These are phyloP conservation scores for Callipepla californica DNA, from an alignment of 2,113 vertebrate genomes.

Conservation along the genomic window DNA sequence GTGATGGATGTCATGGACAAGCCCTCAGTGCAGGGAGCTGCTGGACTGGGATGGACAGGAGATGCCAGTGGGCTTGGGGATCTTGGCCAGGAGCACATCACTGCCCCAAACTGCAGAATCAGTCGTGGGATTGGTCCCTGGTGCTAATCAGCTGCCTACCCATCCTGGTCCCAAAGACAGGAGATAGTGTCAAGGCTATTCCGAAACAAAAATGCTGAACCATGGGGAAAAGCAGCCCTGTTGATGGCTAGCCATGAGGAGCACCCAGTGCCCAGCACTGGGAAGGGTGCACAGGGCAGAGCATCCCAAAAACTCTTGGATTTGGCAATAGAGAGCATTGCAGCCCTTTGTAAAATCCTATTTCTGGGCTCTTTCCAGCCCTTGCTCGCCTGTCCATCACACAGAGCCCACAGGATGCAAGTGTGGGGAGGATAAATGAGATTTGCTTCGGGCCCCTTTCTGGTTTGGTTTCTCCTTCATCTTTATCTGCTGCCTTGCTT, in stretches of 20 bases:
- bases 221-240: neutral
- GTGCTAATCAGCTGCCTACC: neutral
- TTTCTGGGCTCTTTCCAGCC: neutral
- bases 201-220: rapidly evolving
- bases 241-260: neutral
- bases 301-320: neutral
- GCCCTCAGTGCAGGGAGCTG: neutral
- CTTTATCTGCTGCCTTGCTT: neutral
- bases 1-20: constrained; percentile 77
- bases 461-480: neutral
- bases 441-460: neutral
- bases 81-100: constrained; percentile 16
- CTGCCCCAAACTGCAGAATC: constrained; percentile 25
- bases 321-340: rapidly evolving
- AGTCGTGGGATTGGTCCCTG: neutral
- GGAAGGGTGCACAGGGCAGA: neutral
- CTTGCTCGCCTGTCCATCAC: rapidly evolving
- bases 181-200: neutral
- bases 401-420: neutral
- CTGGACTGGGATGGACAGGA: neutral
- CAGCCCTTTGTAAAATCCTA: neutral
- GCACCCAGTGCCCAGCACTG: rapidly evolving
- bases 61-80: neutral
- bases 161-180: neutral
- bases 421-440: neutral